Conservation (phyloP, 2,113 vertebrate species). For the Willisornis vidua region DNA sequence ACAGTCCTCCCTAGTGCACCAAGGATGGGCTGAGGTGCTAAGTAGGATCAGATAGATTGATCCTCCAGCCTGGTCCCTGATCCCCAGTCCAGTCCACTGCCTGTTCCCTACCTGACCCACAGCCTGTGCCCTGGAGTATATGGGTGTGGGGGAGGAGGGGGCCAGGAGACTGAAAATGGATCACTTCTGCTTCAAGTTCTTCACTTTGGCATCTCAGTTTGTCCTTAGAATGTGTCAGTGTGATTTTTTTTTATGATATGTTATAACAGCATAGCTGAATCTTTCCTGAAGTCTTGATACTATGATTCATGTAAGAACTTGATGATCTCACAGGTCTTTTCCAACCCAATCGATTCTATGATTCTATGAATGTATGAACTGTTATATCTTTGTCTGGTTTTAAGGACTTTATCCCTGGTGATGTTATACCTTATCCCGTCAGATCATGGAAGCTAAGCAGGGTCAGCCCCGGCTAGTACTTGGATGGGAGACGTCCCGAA, state of each 20-base stretch:
- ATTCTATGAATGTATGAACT: not conserved
- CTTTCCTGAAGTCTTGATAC: not conserved
- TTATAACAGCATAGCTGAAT: not conserved
- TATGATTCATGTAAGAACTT: not conserved
- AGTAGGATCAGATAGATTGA: not conserved
- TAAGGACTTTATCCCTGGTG: not conserved
- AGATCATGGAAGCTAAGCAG: no score
- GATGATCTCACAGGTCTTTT: no score
- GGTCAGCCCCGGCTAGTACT: no score
- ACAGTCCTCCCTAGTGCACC: no score
- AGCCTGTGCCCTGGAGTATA: not conserved
- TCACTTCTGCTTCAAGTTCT: not conserved
- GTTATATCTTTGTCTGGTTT: not conserved
- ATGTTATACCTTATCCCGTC: not conserved
- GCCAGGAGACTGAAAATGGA: not conserved
- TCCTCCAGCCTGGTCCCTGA: not conserved
- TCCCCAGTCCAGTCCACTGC: not conserved
- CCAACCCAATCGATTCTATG: no score
- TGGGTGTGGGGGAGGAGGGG: accelerated
- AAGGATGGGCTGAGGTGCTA: not conserved
- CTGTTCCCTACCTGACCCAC: not conserved
- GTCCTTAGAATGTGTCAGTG: accelerated
- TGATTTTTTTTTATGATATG: not conserved
- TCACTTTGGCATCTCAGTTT: not conserved
- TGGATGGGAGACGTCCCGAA: no score